Base-by-base conservation (phyloP, 2,888 invertebrate species). In the Drosophila austrosaltans region DNA sequence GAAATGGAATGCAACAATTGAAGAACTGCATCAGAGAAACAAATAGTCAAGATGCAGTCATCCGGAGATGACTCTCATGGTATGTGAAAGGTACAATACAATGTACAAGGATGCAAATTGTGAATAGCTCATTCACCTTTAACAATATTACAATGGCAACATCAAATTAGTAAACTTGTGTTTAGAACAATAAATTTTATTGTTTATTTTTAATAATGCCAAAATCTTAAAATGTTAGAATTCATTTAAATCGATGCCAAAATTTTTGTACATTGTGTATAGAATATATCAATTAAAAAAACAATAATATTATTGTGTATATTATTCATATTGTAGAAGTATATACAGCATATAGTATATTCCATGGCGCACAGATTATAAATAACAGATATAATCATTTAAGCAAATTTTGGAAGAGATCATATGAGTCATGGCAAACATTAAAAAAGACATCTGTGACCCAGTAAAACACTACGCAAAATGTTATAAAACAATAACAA, bases 361-460 rank as follows among this genome's bases (percentile, higher is more conserved):
- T 48, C 22, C 22, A 48, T 22, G 22, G 22, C 48, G 48, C 10
- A 22, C 6, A 48, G 25, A 10, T 48, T 48, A 48, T 48, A 48
- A 48, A 48, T 48, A 48, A 25, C 10, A 10, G 10, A 48, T 10
- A 25, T 25, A 22, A 48, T 48, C 48, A 48, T 25, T 22, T 25
- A 25, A 48, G 48, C 48, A 48, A 48, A 48, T 48, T 48, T 25
- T 48, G 48, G 48, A 48, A 25, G 25, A 48, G 48, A 48, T 48
- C 10, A 4, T 25, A 10, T 48, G 48, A 48, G 22, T 48, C 48
- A 48, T 2, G 3, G 40, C 1, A 40, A 40, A 40, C 2, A n/a
- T 16, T 16, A n/a, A 40, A 40, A 20, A 8, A 22, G 48, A 48
- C 48, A 48, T 48, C 22, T 48, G 48, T 48, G 48, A 48, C 48